Percentiles rank a stretch among this genome's conserved stretches.
These are phyloP conservation scores for Semnornis frantzii DNA, from an alignment of 2,113 vertebrate genomes.

Conservation along the genomic window DNA sequence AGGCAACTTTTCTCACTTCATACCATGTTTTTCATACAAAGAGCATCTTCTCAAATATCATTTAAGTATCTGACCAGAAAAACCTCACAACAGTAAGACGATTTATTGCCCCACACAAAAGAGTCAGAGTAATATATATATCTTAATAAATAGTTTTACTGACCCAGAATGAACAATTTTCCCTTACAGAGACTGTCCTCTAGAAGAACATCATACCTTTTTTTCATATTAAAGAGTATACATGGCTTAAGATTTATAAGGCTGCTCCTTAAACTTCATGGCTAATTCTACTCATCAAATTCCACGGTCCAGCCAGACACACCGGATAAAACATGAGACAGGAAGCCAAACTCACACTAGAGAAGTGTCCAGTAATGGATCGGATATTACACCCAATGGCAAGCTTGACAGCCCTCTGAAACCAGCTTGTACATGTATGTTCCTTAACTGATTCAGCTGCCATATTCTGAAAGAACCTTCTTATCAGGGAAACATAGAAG, in stretches of 20 bases:
- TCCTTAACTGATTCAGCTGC: not conserved
- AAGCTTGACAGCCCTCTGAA: not conserved
- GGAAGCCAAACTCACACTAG: not conserved
- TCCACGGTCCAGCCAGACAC: not conserved
- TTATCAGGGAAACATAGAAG: not conserved
- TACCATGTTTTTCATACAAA: not conserved
- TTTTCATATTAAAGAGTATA: not conserved
- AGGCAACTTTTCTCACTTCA: not conserved
- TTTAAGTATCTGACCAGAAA: not conserved
- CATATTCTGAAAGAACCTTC: not conserved
- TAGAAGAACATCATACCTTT: not conserved
- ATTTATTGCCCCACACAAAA: not conserved
- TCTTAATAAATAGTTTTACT: not conserved
- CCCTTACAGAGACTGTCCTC: not conserved
- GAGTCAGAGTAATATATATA: not conserved
- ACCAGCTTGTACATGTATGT: not conserved
- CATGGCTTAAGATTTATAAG: not conserved
- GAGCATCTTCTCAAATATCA: not conserved
- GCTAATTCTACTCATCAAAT: not conserved
- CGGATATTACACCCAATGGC: not conserved
- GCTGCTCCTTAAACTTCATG: not conserved
- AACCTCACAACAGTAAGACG: not conserved
- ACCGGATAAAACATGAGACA: not conserved
- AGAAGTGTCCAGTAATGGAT: not conserved
- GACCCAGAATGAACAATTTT: not conserved